Conservation (phyloP, 2,113 vertebrate species). For the Dicaeum eximium region DNA sequence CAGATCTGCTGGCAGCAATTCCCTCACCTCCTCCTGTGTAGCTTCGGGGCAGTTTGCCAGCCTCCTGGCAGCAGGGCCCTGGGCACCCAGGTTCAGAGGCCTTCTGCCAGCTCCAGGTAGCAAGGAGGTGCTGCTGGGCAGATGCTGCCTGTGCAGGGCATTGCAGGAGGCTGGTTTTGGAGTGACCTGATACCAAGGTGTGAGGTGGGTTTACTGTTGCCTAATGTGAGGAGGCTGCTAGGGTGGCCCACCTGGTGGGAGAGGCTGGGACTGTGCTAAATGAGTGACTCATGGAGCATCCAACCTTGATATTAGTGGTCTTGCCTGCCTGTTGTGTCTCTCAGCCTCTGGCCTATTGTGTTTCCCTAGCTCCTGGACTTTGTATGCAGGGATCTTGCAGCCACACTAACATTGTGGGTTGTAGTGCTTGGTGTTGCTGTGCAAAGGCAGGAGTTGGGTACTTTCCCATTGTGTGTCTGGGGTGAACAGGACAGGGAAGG, state of each 20-base stretch:
- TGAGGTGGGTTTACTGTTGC: not conserved
- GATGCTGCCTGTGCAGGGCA: not conserved
- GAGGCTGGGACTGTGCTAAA: not conserved
- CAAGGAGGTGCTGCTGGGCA: not conserved
- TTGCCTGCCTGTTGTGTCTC: not conserved
- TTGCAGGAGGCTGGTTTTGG: not conserved
- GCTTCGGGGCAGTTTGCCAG: not conserved
- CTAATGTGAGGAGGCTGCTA: not conserved
- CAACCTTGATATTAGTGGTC: not conserved
- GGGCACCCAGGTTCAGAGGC: not conserved
- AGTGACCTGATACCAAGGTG: not conserved
- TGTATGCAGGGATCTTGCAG: not conserved
- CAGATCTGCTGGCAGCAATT: not conserved
- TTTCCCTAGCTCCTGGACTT: not conserved
- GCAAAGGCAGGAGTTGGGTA: not conserved
- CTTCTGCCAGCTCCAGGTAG: not conserved
- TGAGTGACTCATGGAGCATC: rapidly evolving
- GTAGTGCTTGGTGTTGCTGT: rapidly evolving
- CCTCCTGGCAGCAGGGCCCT: not conserved
- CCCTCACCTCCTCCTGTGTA: not conserved
- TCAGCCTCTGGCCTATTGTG: not conserved
- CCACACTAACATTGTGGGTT: rapidly evolving
- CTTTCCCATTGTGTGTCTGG: not conserved
- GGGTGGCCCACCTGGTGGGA: not conserved
- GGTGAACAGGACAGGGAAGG: not conserved